Percentiles rank a stretch among this genome's conserved stretches.
Conservation (phyloP, 2,797 vertebrate species). For the Sebastes umbrosus region DNA sequence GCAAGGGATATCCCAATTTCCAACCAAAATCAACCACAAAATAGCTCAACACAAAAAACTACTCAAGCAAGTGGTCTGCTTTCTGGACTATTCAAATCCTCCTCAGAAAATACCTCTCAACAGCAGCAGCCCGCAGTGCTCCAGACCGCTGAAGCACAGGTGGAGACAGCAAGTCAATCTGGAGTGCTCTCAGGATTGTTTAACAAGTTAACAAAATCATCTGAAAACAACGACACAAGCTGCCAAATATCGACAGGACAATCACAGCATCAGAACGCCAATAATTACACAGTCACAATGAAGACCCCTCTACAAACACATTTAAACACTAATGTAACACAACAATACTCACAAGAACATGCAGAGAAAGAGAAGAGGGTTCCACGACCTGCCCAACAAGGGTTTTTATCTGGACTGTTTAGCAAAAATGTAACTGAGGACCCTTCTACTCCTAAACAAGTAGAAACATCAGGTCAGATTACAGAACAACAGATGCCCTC, state of each 20-base stretch:
- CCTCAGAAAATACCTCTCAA: slow-evolving; percentile 65
- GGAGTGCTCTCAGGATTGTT: slow-evolving; percentile 76
- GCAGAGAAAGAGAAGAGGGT: slow-evolving; percentile 66
- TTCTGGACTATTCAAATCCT: slow-evolving; percentile 79
- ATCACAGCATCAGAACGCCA: slow-evolving; percentile 34
- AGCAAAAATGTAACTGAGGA: slow-evolving; percentile 78
- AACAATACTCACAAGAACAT: slow-evolving; percentile 57
- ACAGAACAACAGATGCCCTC: slow-evolving; percentile 25
- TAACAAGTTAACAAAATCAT: slow-evolving; percentile 74
- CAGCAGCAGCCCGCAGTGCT: slow-evolving; percentile 33
- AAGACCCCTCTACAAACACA: slow-evolving; percentile 39
- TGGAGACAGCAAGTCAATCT: slow-evolving; percentile 54
- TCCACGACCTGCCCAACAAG: slow-evolving; percentile 57
- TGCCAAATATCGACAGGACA: slow-evolving; percentile 44
- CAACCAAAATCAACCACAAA: slow-evolving; percentile 44
- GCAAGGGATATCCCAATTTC: slow-evolving; percentile 12
- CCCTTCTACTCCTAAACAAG: slow-evolving; percentile 66
- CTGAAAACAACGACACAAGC: slow-evolving; percentile 60
- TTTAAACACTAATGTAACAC: slow-evolving; percentile 28
- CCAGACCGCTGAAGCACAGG: slow-evolving; percentile 37
- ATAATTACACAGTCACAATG: slow-evolving; percentile 7
- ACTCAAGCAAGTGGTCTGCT: slow-evolving; percentile 71
- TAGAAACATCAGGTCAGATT: slow-evolving; percentile 14
- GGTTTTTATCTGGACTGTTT: slow-evolving; percentile 85
- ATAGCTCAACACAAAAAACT: slow-evolving; percentile 49